A percentile compares a stretch with the other conserved stretches of the same genome.
Conservation (phyloP, 1,140 invertebrate species). For the Listronotus oregonensis region DNA sequence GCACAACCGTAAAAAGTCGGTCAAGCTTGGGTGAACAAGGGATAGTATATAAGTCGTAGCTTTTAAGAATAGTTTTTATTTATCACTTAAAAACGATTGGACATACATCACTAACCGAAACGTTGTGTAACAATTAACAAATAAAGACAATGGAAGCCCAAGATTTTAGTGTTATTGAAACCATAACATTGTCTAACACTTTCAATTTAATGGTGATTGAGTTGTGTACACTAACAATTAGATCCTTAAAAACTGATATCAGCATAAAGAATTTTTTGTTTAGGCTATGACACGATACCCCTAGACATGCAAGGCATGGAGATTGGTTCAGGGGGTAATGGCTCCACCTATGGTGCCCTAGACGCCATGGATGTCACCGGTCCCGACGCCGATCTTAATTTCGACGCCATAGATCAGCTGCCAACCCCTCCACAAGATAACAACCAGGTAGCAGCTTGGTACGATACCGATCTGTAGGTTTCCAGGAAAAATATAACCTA, state of each 20-base stretch:
- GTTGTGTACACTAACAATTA: too few relatives aligned
- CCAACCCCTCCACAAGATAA: slow-evolving; percentile 87
- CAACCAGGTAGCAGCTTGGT: slow-evolving; percentile 91
- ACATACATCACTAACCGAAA: too few relatives aligned
- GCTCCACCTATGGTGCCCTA: slow-evolving; percentile 75
- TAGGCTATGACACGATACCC: slow-evolving; percentile 95
- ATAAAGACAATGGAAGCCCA: too few relatives aligned
- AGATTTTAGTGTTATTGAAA: too few relatives aligned
- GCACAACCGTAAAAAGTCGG: too few relatives aligned
- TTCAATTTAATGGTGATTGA: too few relatives aligned
- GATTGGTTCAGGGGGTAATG: slow-evolving; percentile 73
- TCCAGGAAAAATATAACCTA: neutral
- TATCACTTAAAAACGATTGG: too few relatives aligned
- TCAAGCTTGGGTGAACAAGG: too few relatives aligned
- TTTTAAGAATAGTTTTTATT: too few relatives aligned
- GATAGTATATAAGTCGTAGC: too few relatives aligned
- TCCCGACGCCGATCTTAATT: slow-evolving; percentile 77
- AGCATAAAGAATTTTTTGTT: slow-evolving; percentile 17
- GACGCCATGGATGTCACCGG: slow-evolving; percentile 84
- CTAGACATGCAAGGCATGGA: slow-evolving; percentile 96
- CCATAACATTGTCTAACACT: too few relatives aligned
- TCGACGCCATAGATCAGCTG: slow-evolving; percentile 81
- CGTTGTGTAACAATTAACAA: too few relatives aligned
- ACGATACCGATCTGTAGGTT: slow-evolving; percentile 90
- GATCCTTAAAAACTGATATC: neutral